Base-by-base conservation (phyloP, 2,797 vertebrate species). In the Schizothorax lantsangensis region DNA sequence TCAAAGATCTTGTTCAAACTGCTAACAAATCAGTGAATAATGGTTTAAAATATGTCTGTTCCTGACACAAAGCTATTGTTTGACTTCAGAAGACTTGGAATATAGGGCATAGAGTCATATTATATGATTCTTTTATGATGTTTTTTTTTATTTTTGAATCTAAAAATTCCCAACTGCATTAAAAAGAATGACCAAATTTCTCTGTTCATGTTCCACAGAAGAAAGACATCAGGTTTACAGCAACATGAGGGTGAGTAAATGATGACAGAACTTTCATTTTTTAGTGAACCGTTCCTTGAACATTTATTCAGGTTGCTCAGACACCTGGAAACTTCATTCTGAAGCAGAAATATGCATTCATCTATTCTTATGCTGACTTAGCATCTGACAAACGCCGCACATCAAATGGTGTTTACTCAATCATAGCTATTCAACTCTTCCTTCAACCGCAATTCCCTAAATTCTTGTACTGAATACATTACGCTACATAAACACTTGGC, bases 361-460 rank as follows among this genome's bases (percentile, higher is more conserved):
- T 54, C 21, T 75, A 49, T 81, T 88, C 79, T 68, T 68, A 71
- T 88, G 83, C 83, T 78, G 78, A 88, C 72, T 81, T 84, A 69
- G 87, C 62, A 64, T 59, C 47, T 68, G 45, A 77, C 38, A 84
- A 77, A 33, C 12, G n/a, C 3, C 38, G n/a, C 47, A 54, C 72
- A 88, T 81, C 64, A 82, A 82, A 82, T 30, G 30, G 30, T 78
- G 47, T 85, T 75, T 81, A 40, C 68, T 64, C 45, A 86, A 83
- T 85, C 64, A 86, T 49, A 57, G 54, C 79, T 79, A 83, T 79
- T 86, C 84, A 83, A 79, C 6, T 45, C 36, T 23, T 66, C 12
- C 15, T 40, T 75, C 80, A 83, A 33, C 30, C 5, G 6, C 80
- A 43, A 47, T 71, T 49, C 23, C 59, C 26, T 45, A 23, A 83